Conservation (phyloP, 2,888 invertebrate genomes). For the Drosophila kokeensis region DNA sequence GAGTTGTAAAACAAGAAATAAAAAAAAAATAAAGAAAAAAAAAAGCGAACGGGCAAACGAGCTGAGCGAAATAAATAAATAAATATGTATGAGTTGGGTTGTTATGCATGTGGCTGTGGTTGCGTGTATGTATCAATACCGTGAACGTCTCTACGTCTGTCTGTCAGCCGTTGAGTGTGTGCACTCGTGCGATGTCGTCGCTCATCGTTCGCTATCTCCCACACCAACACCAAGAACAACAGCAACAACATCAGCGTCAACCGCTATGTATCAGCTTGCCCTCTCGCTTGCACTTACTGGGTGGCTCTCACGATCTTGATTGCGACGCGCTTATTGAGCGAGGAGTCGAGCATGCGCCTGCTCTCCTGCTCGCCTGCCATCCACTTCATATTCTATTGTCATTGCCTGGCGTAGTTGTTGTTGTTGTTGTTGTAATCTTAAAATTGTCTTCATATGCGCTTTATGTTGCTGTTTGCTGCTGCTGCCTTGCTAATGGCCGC, state of each 20-base stretch:
- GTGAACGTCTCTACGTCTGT: conserved; percentile 50
- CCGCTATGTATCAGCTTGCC: conserved; percentile 46
- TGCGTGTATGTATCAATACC: conserved; percentile 48
- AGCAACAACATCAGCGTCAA: conserved; percentile 30
- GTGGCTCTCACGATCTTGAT: conserved; percentile 45
- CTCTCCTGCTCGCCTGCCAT: conserved; percentile 16
- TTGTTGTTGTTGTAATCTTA: conserved; percentile 73
- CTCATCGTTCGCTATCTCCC: conserved; percentile 59
- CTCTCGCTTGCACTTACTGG: conserved; percentile 23
- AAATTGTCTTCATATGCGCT: conserved; percentile 74
- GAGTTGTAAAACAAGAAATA: conserved; percentile 54
- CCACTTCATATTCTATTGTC: conserved; percentile 80
- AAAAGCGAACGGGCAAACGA: conserved; percentile 53
- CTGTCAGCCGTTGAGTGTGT: conserved; percentile 40
- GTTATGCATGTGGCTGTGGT: not conserved
- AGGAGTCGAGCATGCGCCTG: conserved; percentile 41
- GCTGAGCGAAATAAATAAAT: conserved; percentile 58
- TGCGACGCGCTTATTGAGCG: conserved; percentile 49
- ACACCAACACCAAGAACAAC: conserved; percentile 48
- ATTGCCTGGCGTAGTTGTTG: conserved; percentile 50
- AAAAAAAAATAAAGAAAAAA: conserved; percentile 33
- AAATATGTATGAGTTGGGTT: conserved; percentile 47
- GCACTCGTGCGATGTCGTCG: conserved; percentile 64
- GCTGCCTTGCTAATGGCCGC: conserved; percentile 76
- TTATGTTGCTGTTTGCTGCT: conserved; percentile 43